Base-by-base conservation (phyloP, 1,140 invertebrate species). In the Lordiphosa mommai region DNA sequence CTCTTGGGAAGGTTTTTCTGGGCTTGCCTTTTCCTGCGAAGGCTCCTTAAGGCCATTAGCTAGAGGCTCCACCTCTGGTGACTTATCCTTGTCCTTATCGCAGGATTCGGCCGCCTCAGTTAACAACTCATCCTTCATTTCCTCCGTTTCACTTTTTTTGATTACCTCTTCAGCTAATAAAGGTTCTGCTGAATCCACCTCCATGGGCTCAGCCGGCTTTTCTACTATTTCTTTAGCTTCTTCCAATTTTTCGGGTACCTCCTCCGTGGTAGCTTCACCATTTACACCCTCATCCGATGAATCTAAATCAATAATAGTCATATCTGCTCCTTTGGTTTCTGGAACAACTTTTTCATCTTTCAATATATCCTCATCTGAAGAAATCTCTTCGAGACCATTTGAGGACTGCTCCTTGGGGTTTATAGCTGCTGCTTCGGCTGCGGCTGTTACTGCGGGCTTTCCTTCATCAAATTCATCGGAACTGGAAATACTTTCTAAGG, bases 401-500 rank as follows among this genome's bases (percentile, higher is more conserved):
- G 14, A 32, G 5, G 7, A 4, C 4, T 59, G 46, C 8, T 66
- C 10, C 5, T 27, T 9, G 4, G 30, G 1, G 7, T 6, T 14
- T 5, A 33, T 41, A 27, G 23, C 12, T 33, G 17, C 4, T 44
- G 4, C 8, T 57, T 12, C 1, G n/a, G 3, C 9, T 41, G 29
- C n/a, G n/a, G n/a, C 10, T 34, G 37, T 10, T 68, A 34, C 6
- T 55, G 32, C n/a, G n/a, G 14, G 2, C 8, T 23, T 13, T 17
- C 40, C 2, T 0, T 16, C 13, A 13, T 60, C 66, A 9, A 80
- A 69, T 9, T 79, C 69, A 48, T 79, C 73, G 0, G 59, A 36
- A 13, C 74, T 80, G 3, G 74, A 69, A 30, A 79, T 80, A 33
- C 1, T 65, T n/a, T 79, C 73, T 38, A 79, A 27, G 4, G 74